Conservation (phyloP, 1,140 invertebrate genomes). For the Drosophila oshimai region DNA sequence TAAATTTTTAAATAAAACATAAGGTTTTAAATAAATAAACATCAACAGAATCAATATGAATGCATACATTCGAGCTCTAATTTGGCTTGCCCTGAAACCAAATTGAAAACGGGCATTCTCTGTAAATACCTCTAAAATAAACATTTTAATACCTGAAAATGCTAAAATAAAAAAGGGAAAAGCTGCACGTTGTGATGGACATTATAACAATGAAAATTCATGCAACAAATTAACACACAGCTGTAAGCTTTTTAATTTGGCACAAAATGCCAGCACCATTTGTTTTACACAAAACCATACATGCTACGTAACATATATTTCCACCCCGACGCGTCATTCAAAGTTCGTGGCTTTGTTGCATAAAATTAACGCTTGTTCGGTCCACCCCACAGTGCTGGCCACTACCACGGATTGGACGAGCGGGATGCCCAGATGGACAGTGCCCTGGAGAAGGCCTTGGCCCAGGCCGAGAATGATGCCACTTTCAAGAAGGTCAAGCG, state of each 20-base stretch:
- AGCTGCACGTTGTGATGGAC: neutral
- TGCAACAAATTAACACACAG: constrained; percentile 47
- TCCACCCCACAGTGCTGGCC: constrained; percentile 19
- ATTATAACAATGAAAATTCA: constrained; percentile 38
- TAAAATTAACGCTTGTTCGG: constrained; percentile 30
- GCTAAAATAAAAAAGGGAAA: neutral
- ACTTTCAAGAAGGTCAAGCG: constrained; percentile 88
- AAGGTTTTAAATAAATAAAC: constrained; percentile 9
- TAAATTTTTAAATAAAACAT: neutral
- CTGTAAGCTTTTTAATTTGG: constrained; percentile 59
- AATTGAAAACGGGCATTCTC: constrained; percentile 19
- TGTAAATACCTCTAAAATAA: constrained; percentile 18
- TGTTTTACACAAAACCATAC: constrained; percentile 44
- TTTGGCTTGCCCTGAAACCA: neutral
- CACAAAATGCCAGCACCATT: constrained; percentile 31
- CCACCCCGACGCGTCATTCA: constrained; percentile 19
- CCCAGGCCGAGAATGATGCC: constrained; percentile 87
- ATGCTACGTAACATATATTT: constrained; percentile 30
- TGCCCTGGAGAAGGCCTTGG: constrained; percentile 86
- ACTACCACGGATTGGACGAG: constrained; percentile 68
- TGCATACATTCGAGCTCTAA: neutral
- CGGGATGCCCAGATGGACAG: constrained; percentile 83
- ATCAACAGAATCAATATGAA: constrained; percentile 1
- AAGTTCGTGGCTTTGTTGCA: constrained; percentile 18
- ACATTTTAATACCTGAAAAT: constrained; percentile 6